These are phyloP conservation scores for Amphipoea lucens DNA, from an alignment of 2,888 invertebrate species.

Conservation along the genomic window DNA sequence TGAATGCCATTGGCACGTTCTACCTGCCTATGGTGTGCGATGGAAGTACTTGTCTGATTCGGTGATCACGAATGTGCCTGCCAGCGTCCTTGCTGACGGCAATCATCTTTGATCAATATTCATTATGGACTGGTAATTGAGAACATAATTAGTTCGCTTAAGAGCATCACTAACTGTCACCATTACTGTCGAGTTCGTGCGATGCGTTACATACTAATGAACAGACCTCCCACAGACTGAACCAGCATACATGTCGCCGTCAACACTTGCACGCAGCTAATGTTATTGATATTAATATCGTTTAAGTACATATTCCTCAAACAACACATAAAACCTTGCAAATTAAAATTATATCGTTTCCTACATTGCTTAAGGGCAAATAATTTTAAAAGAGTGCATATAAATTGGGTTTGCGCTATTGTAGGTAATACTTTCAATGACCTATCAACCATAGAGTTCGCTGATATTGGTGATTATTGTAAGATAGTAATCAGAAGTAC, in stretches of 20 bases:
- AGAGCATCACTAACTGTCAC: constrained; percentile 14
- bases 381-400: not conserved
- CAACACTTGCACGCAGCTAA: not conserved
- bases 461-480: not conserved
- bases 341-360: not conserved
- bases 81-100: not conserved
- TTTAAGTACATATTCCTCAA: not conserved
- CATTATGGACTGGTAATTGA: constrained; percentile 6
- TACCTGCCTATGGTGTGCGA: not conserved
- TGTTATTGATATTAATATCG: not conserved
- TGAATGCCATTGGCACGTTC: not conserved
- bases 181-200: not conserved
- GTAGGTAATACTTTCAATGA: not conserved
- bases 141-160: not conserved
- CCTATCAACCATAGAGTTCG: not conserved
- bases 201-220: not conserved
- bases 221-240: constrained; percentile 17
- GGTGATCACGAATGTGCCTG: too few relatives aligned
- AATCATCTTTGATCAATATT: constrained; percentile 4
- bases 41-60: not conserved
- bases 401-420: not conserved
- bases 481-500: not conserved
- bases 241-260: too few relatives aligned
- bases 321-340: not conserved
- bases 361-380: not conserved